These are phyloP conservation scores for Halichoerus grypus DNA, from an alignment of 2,113 vertebrate species.

Conservation along the genomic window DNA sequence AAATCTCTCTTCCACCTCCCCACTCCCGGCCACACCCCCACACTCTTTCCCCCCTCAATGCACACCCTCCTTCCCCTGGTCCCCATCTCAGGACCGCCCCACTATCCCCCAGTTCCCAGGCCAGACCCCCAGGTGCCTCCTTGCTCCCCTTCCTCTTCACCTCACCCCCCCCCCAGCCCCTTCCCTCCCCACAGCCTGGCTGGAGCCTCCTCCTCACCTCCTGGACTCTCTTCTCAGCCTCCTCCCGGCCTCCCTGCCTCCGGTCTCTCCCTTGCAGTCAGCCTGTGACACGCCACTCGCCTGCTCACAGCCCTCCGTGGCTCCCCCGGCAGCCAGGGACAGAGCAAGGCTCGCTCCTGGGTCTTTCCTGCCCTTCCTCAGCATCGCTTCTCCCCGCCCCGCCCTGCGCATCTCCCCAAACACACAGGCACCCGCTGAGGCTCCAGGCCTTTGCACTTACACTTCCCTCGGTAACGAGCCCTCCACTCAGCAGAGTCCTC, in stretches of 20 bases:
- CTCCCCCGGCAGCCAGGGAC: no score
- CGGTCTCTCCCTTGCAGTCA: background rate
- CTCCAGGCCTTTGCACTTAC: background rate
- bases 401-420: background rate
- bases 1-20: background rate
- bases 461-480: background rate
- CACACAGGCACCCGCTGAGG: background rate
- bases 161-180: background rate
- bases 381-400: fast-evolving
- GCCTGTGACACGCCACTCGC: background rate
- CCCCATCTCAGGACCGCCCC: background rate
- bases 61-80: no score
- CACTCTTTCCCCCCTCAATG: background rate
- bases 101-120: background rate
- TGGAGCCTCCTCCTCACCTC: background rate
- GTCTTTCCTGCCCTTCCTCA: background rate
- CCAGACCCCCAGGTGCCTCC: background rate
- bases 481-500: background rate
- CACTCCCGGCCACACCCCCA: background rate
- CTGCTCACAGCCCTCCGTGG: background rate
- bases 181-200: background rate
- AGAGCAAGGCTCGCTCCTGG: background rate
- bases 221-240: background rate
- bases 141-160: background rate
- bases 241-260: background rate